These are phyloP conservation scores for Scolanthus callimorphus DNA, from an alignment of 92 coral and sea anemone genomes.

Conservation along the genomic window DNA sequence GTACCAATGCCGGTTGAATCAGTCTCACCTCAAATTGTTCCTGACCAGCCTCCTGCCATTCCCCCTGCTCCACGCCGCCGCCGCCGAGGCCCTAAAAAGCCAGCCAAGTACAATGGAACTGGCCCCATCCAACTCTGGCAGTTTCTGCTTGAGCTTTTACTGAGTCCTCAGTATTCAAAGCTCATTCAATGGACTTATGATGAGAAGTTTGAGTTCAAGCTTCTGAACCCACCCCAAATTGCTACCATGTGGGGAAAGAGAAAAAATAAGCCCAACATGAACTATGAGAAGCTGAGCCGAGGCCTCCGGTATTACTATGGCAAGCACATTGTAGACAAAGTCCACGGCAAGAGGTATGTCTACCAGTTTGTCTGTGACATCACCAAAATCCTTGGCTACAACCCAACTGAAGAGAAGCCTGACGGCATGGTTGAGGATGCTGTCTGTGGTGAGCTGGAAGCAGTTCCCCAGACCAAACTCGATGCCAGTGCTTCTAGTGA, in stretches of 20 bases:
- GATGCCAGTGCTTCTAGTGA: neutral
- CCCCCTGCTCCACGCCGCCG: conserved; percentile 23
- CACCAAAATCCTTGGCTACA: conserved; percentile 82
- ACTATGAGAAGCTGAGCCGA: conserved; percentile 94
- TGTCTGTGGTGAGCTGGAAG: conserved; percentile 74
- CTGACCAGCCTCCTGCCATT: neutral
- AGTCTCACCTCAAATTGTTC: conserved; percentile 7
- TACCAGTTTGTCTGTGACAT: conserved; percentile 93
- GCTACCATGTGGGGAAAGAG: conserved; percentile 92
- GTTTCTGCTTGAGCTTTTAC: conserved; percentile 75
- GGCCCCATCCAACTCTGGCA: conserved; percentile 99
- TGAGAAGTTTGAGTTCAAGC: conserved; percentile 86
- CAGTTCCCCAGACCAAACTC: conserved; percentile 46
- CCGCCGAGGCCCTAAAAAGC: conserved; percentile 82
- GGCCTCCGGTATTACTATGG: conserved; percentile 96
- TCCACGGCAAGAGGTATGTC: conserved; percentile 93
- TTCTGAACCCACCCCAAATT: conserved; percentile 66
- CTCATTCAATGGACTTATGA: conserved; percentile 86
- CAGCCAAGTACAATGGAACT: conserved; percentile 67
- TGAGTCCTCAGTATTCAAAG: conserved; percentile 5
- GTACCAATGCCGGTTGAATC: conserved; percentile 1
- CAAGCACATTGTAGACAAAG: conserved; percentile 87
- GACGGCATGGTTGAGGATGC: conserved; percentile 66
- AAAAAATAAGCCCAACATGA: conserved; percentile 94
- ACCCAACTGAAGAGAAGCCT: conserved; percentile 71